Conservation (phyloP, 2,797 vertebrate species). For the Hylomyscus alleni region DNA sequence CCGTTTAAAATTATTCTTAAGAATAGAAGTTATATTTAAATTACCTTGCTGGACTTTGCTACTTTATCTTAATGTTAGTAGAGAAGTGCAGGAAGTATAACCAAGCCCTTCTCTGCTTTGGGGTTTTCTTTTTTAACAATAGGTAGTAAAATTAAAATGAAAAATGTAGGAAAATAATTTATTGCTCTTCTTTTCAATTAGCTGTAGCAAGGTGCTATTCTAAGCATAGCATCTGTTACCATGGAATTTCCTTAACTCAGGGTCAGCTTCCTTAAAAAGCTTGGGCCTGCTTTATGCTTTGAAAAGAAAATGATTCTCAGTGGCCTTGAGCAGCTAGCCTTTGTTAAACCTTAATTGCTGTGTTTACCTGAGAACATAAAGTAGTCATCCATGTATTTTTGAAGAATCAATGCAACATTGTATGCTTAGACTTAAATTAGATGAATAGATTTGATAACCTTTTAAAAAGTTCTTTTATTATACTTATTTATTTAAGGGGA, state of each 20-base stretch:
- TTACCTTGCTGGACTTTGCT: constrained; percentile 35
- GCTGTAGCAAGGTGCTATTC: not conserved
- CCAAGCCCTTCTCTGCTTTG: constrained; percentile 39
- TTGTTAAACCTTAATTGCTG: constrained; percentile 47
- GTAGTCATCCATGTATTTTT: constrained; percentile 37
- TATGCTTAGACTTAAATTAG: constrained; percentile 56
- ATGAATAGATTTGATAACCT: constrained; percentile 39
- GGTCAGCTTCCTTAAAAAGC: constrained; percentile 33
- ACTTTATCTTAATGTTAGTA: constrained; percentile 51
- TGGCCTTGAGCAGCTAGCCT: constrained; percentile 38
- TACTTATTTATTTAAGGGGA: constrained; percentile 10
- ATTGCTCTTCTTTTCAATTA: constrained; percentile 62
- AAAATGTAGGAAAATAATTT: constrained; percentile 10
- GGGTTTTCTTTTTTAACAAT: constrained; percentile 49
- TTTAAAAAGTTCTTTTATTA: constrained; percentile 37
- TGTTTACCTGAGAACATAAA: constrained; percentile 29
- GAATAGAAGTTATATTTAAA: constrained; percentile 29
- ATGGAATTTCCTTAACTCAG: constrained; percentile 57
- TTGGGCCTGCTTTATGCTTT: constrained; percentile 56
- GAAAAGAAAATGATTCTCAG: constrained; percentile 39
- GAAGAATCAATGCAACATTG: constrained; percentile 47
- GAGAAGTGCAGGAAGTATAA: constrained; percentile 41
- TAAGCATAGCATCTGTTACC: constrained; percentile 36
- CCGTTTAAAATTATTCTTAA: not conserved
- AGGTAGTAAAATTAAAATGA: constrained; percentile 51